Evolutionary conservation across 2,888 invertebrate genomes (phyloP).

Genomic region (Barypeithes pellucidus): DNA sequence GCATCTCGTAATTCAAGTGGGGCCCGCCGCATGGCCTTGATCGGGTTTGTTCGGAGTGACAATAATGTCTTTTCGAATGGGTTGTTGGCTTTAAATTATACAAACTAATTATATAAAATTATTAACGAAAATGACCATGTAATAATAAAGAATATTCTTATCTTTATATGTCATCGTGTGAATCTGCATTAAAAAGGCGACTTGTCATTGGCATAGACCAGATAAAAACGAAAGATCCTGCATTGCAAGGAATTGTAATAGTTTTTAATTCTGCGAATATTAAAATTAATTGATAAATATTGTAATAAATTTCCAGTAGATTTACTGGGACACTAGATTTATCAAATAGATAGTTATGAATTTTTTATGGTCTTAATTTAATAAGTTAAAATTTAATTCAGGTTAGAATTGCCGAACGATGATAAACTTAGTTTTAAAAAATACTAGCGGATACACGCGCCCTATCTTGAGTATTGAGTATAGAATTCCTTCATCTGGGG

Average conservation of each 20-base stretch:
- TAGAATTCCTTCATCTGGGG: too few species aligned
- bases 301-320: constrained; percentile 7
- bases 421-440: too few species aligned
- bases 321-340: constrained; percentile 5
- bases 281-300: constrained; percentile 3
- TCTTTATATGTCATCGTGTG: constrained; percentile 18
- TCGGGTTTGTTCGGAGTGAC: too few species aligned
- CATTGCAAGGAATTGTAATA: background rate
- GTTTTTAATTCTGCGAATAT: background rate
- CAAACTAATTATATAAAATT: background rate
- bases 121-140: constrained; percentile 20
- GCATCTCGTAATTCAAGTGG: too few species aligned
- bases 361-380: too few species aligned
- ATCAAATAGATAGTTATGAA: background rate
- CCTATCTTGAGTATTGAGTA: too few species aligned
- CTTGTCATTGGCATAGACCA: constrained; percentile 4
- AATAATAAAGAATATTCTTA: constrained; percentile 8
- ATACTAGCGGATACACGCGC: too few species aligned
- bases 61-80: too few species aligned
- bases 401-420: too few species aligned
- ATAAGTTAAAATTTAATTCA: too few species aligned
- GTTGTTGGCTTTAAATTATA: background rate
- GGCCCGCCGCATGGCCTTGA: too few species aligned
- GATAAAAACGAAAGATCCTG: background rate
- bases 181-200: constrained; percentile 4